Base-by-base conservation (phyloP, 2,888 invertebrate species). In the Acanthosepion pharaonis region DNA sequence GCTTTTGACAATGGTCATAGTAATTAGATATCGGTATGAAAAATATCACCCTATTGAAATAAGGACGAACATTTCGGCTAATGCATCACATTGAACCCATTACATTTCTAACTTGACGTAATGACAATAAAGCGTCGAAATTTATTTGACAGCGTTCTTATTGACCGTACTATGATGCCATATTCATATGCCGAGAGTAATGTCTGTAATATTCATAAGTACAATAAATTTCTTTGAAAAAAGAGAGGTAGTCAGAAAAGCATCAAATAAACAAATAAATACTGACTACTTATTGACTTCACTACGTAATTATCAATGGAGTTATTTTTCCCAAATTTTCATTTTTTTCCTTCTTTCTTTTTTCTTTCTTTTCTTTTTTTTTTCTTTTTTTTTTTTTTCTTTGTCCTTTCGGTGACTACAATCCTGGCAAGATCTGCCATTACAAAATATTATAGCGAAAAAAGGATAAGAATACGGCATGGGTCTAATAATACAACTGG, bases 111-210 rank as follows among this genome's bases (percentile, higher is more conserved):
- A 15, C n/a, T 78, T 78, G 78, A 78, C 78, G n/a, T n/a, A 78
- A 78, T 78, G 33, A 78, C 78, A 78, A 78, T n/a, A 18, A 33
- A 78, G 78, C 78, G 15, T 78, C n/a, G n/a, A 78, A 78, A 78
- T 78, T 78, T 78, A 78, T 78, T 78, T 78, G 78, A 78, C 78
- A 78, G 78, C 78, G n/a, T 78, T 78, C 78, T 78, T 78, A 78
- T 78, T 78, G 78, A 78, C 78, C 78, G n/a, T 78, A 78, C 78
- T 78, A 33, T 78, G 33, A 78, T 78, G 78, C 78, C 78, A 78
- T 78, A 78, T 78, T 78, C 78, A 78, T 78, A 78, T 15, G 78
- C n/a, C n/a, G 78, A 78, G 78, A 78, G n/a, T 78, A n/a, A 78
- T 78, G 78, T n/a, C 78, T n/a, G 78, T 78, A 78, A 78, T 78